Evolutionary conservation across 2,888 invertebrate species (phyloP), one percentile per base, ranked within the genome.

Genomic region (Leistus spinibarbis): DNA sequence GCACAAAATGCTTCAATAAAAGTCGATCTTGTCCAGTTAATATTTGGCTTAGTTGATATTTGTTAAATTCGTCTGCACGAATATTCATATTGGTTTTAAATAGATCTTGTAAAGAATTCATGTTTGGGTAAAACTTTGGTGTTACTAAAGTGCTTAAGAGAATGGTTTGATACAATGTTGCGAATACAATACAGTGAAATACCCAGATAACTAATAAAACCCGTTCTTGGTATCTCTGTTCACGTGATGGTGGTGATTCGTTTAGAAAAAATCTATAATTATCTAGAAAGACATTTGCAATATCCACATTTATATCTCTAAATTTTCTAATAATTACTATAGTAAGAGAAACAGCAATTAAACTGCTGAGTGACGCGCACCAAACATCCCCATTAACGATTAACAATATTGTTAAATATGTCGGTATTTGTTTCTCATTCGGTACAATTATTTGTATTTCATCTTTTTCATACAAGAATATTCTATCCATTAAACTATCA

Each of bases 251-350:
- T 1, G 70, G 70, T 57, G 57, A 57, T 57, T 57, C 57, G 17
- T 57, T 57, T 57, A 57, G 17, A 9, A 57, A 17, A 3, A 57
- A 57, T 57, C 57, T 57, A 57, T n/a, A 57, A 63, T 64, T 70
- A 53, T 63, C 63, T 54, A 70, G 22, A 23, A 70, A 70, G n/a
- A 10, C 53, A 22, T 70, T 40, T 20, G 63, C 57, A 57, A 17
- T 20, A 57, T 57, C 17, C 9, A 57, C 20, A 17, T 16, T 17
- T 17, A 9, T 40, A 22, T 53, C n/a, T 7, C 54, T 17, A 20
- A 7, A 16, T 64, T 64, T 70, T 54, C 63, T 16, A 3, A 70
- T 70, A 20, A 23, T 22, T 7, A 22, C 22, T 63, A 70, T 70
- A 3, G 64, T n/a, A n/a, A 70, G n/a, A 19, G 63, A 63, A 2